Percentiles rank a stretch among this genome's conserved stretches.
Conservation (phyloP, 2,888 invertebrate species). For the Sphaeridia pumilis region DNA sequence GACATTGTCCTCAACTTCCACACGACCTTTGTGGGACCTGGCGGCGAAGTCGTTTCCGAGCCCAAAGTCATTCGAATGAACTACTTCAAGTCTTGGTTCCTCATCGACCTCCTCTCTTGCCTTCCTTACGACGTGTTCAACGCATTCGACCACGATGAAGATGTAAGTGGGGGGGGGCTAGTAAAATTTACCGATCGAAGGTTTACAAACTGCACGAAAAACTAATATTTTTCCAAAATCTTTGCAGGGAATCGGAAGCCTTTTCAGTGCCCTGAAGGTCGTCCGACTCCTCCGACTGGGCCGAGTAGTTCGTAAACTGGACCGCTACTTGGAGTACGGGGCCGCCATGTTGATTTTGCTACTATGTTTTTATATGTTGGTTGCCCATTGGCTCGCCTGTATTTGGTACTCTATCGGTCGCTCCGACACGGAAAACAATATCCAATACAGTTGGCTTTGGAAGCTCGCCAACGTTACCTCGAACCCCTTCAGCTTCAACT, state of each 20-base stretch:
- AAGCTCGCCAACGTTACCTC: slow-evolving; percentile 93
- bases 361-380: slow-evolving; percentile 97
- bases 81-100: slow-evolving; percentile 99
- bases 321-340: slow-evolving; percentile 98
- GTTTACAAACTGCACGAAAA: too few relatives aligned
- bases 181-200: too few relatives aligned
- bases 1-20: slow-evolving; percentile 99
- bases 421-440: slow-evolving; percentile 82
- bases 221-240: too few relatives aligned
- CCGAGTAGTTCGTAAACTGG: slow-evolving; percentile 94
- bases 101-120: slow-evolving; percentile 96
- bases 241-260: slow-evolving; percentile 85
- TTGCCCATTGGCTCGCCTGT: slow-evolving; percentile 99
- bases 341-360: slow-evolving; percentile 97
- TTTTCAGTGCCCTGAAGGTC: slow-evolving; percentile 98
- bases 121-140: slow-evolving; percentile 99
- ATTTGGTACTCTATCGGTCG: slow-evolving; percentile 73
- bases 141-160: slow-evolving; percentile 98
- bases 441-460: slow-evolving; percentile 96
- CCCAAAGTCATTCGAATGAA: slow-evolving; percentile 97
- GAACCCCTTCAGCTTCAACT: slow-evolving; percentile 82
- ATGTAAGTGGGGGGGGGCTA: too few relatives aligned
- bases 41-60: slow-evolving; percentile 88
- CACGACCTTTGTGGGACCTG: slow-evolving; percentile 94
- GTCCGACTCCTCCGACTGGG: slow-evolving; percentile 91